Base-by-base conservation (phyloP, 2,113 vertebrate genomes). In the Halichoerus grypus region DNA sequence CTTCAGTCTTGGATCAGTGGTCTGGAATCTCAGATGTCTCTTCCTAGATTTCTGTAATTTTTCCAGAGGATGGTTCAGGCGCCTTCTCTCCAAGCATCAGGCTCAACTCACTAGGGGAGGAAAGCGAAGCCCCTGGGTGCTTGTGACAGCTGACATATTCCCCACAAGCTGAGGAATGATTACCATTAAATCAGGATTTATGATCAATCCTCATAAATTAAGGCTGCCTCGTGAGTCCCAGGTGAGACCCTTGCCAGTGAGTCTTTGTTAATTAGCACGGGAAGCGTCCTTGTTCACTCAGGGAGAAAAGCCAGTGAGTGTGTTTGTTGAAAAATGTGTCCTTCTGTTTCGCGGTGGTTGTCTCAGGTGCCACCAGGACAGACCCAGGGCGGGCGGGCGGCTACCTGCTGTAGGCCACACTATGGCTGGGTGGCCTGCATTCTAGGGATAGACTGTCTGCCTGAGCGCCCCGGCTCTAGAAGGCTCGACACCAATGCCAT, bases 161-260 rank as follows among this genome's bases (percentile, higher is more conserved):
- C 83, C 57, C 88, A 4, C 0, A 9, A 4, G 93, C 91, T 26
- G 67, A 0, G 19, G 85, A 57, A 0, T 26, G 91, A 93, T 97
- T 96, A 36, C 57, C 92, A 74, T 83, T 92, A 97, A 98, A 96
- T 95, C 86, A 96, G 96, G 85, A 94, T 97, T 94, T 98, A 98
- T 98, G 98, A 98, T 98, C 98, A 95, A 74, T 94, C 98, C 96
- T 98, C 96, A 59, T 95, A 24, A 97, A 93, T 98, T 97, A 97
- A 51, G 93, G 67, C 69, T 59, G 76, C 94, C 85, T 96, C 11
- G 2, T 24, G 74, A 95, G 71, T 83, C 91, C 55, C 86, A 96
- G 97, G 93, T 92, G 97, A 96, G 96, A 21, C 92, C 87, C 13
- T 39, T n/a, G 63, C 96, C 49, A 0, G 79, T 1, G n/a, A 63